These are phyloP conservation scores for Dipodomys merriami DNA, from an alignment of 2,113 vertebrate species.

Conservation along the genomic window DNA sequence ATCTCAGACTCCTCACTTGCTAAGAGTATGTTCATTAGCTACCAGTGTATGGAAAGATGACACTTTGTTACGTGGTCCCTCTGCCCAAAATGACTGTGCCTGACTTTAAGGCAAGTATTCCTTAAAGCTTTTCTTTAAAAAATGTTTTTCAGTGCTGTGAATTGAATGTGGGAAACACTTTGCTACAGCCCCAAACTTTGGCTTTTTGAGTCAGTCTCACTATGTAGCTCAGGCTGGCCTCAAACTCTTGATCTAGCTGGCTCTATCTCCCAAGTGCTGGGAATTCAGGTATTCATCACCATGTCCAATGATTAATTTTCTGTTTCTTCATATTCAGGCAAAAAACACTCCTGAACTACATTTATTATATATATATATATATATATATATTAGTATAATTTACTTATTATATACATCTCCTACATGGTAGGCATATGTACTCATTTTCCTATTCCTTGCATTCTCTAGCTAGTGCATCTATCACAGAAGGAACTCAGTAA, in stretches of 20 bases:
- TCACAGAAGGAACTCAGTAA: slow-evolving; percentile 15
- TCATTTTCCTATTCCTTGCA: not conserved
- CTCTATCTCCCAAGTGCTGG: too few species aligned
- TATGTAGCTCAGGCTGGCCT: too few species aligned
- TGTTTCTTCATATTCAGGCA: not conserved
- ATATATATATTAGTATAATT: too few species aligned
- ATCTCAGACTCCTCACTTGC: too few species aligned
- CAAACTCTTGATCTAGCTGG: too few species aligned
- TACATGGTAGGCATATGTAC: not conserved
- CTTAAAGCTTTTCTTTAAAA: not conserved
- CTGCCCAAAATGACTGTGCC: not conserved
- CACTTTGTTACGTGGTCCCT: not conserved
- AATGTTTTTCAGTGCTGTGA: not conserved
- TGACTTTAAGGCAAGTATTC: not conserved
- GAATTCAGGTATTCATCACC: too few species aligned
- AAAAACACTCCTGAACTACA: not conserved
- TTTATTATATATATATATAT: not conserved
- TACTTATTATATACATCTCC: too few species aligned
- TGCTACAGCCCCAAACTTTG: too few species aligned
- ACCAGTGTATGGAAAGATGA: too few species aligned
- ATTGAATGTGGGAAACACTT: too few species aligned
- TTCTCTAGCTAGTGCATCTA: not conserved
- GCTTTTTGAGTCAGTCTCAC: too few species aligned
- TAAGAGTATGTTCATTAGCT: too few species aligned
- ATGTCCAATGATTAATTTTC: not conserved